Base-by-base conservation (phyloP, 2,797 vertebrate species). In the Gambusia yucatana region DNA sequence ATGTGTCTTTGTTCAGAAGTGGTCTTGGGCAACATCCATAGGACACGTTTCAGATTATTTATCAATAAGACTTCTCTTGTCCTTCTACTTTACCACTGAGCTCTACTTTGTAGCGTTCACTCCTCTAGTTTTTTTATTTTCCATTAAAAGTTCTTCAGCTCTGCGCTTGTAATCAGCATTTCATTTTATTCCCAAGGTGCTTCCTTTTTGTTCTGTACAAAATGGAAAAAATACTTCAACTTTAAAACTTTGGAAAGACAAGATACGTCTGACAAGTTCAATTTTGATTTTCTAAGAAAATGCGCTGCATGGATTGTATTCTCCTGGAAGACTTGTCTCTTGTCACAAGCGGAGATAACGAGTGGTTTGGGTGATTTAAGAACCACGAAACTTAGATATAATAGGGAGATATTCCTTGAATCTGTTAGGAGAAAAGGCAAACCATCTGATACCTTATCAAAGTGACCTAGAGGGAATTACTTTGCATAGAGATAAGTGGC, bases 401-500 rank as follows among this genome's bases (percentile, higher is more conserved):
- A 55, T 43, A 36, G 67, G 47, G n/a, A 77, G 84, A 91, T 87
- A 83, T 77, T 69, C 50, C 28, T 52, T 1, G 43, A 86, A 82
- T 82, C 25, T 57, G 63, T 43, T 39, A 36, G 77, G 67, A 47
- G 33, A 69, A 36, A 3, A 83, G 87, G 78, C 70, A 76, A 82
- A 80, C 65, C 77, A 44, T 85, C 77, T 67, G 78, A 86, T 81
- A 46, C 79, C 75, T 73, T 80, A 87, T 89, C 84, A 87, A 72
- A 78, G 82, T 67, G 79, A 88, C 70, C 87, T n/a, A 43, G 76
- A 82, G 84, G 70, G 75, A 73, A 75, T 83, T 86, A 86, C 80
- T 61, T 82, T 77, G 81, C 73, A 52, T 72, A 75, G n/a, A 86
- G 88, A 91, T 92, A 90, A 92, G 88, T 80, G 59, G 77, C 75